phyloP scores from a whole-genome alignment of 1,140 invertebrate genomes.

The Vanessa tameamea region DNA sequence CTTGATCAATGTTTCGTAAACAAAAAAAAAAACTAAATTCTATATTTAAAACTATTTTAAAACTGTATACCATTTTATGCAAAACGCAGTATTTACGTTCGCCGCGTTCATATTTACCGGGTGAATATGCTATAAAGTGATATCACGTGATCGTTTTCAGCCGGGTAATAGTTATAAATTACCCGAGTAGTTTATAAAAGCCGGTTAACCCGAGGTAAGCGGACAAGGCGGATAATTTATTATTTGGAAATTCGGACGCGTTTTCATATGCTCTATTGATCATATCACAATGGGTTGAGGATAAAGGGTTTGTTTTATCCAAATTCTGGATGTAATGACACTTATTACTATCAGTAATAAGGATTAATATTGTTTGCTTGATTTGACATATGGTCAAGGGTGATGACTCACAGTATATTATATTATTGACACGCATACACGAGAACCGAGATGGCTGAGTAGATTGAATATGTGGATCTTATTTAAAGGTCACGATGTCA shows the following conservation, averaged over 20 bases:
- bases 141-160: constrained; percentile 79
- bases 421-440: constrained; percentile 9
- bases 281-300: constrained; percentile 42
- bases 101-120: constrained; percentile 72
- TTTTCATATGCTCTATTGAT: constrained; percentile 72
- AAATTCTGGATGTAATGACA: constrained; percentile 18
- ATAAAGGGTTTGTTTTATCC: constrained; percentile 33
- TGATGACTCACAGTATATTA: constrained; percentile 9
- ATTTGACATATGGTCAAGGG: constrained; percentile 7
- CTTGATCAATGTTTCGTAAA: too few species aligned
- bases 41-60: constrained; percentile 21
- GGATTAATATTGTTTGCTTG: background rate
- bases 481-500: background rate
- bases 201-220: constrained; percentile 80
- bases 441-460: background rate
- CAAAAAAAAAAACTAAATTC: background rate
- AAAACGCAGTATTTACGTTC: constrained; percentile 36
- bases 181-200: constrained; percentile 79
- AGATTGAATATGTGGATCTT: background rate
- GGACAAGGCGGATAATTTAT: constrained; percentile 79
- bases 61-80: constrained; percentile 30
- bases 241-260: constrained; percentile 74
- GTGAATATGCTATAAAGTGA: constrained; percentile 78
- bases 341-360: constrained; percentile 19
- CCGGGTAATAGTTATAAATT: constrained; percentile 80